Conservation (phyloP, 2,113 vertebrate species). For the Centropus unirufus region DNA sequence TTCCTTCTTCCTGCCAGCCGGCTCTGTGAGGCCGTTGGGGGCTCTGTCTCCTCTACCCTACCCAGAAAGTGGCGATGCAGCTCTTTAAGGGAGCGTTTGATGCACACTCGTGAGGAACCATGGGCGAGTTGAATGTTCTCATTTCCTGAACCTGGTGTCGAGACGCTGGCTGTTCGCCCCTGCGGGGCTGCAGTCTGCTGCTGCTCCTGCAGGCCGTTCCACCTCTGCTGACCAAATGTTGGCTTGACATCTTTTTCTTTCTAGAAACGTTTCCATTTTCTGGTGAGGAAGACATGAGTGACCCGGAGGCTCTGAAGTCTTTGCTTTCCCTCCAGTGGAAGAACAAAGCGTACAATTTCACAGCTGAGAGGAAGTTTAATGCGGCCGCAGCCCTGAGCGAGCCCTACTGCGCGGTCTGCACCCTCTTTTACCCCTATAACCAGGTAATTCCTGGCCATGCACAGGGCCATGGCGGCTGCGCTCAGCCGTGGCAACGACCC, state of each 20-base stretch:
- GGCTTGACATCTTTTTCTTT: background rate
- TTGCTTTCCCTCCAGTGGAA: conserved; percentile 88
- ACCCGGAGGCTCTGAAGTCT: conserved; percentile 82
- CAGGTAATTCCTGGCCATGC: conserved; percentile 72
- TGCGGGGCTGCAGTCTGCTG: background rate
- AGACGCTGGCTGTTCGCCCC: background rate
- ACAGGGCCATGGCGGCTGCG: background rate
- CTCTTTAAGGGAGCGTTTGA: background rate
- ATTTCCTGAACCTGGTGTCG: background rate
- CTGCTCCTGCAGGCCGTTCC: background rate
- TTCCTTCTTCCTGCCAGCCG: background rate
- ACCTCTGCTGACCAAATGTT: background rate
- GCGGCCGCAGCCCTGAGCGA: conserved; percentile 83
- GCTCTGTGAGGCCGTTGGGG: background rate
- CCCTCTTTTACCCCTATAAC: conserved; percentile 89
- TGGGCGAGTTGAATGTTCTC: background rate
- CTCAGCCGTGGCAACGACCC: background rate
- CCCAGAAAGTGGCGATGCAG: background rate
- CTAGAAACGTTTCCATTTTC: conserved; percentile 81
- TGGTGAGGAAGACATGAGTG: conserved; percentile 79
- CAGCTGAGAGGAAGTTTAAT: conserved; percentile 91
- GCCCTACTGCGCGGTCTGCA: conserved; percentile 92
- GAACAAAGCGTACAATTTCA: conserved; percentile 84
- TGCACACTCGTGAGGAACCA: background rate
- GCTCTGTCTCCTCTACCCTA: rapidly evolving